A percentile compares a stretch with the other conserved stretches of the same genome.
These are phyloP conservation scores for Rhamphomyia laevipes DNA, from an alignment of 2,888 invertebrate species.

Conservation along the genomic window DNA sequence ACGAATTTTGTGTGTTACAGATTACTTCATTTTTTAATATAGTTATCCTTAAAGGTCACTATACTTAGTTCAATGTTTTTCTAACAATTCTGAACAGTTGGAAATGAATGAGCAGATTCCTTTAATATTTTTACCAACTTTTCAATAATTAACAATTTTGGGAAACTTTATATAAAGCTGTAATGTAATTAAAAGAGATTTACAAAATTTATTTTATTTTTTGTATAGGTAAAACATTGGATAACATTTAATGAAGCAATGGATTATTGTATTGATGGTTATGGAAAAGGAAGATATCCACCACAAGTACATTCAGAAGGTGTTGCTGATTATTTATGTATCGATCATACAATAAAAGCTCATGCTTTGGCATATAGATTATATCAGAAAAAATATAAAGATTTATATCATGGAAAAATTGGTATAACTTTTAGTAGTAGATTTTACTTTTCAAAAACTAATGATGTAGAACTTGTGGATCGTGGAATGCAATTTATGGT, in stretches of 20 bases:
- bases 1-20: too few relatives aligned
- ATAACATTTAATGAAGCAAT: constrained; percentile 48
- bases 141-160: too few relatives aligned
- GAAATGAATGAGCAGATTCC: too few relatives aligned
- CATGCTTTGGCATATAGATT: constrained; percentile 42
- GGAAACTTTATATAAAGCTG: too few relatives aligned
- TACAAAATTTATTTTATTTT: too few relatives aligned
- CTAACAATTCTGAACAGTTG: too few relatives aligned
- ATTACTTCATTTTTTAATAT: too few relatives aligned
- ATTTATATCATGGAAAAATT: constrained; percentile 26
- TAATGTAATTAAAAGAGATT: too few relatives aligned
- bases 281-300: constrained; percentile 32
- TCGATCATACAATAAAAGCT: constrained; percentile 40
- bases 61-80: too few relatives aligned
- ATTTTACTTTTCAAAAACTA: constrained; percentile 20
- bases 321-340: constrained; percentile 41
- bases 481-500: constrained; percentile 22
- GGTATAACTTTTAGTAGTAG: constrained; percentile 24
- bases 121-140: too few relatives aligned
- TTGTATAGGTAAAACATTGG: constrained; percentile 38
- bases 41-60: too few relatives aligned
- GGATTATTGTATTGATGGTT: constrained; percentile 37
- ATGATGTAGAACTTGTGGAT: constrained; percentile 18
- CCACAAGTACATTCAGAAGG: constrained; percentile 37
- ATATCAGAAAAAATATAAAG: constrained; percentile 31